A percentile compares a stretch with the other conserved stretches of the same genome.
These are phyloP conservation scores for Brenthis hecate DNA, from an alignment of 2,888 invertebrate genomes.

Conservation along the genomic window DNA sequence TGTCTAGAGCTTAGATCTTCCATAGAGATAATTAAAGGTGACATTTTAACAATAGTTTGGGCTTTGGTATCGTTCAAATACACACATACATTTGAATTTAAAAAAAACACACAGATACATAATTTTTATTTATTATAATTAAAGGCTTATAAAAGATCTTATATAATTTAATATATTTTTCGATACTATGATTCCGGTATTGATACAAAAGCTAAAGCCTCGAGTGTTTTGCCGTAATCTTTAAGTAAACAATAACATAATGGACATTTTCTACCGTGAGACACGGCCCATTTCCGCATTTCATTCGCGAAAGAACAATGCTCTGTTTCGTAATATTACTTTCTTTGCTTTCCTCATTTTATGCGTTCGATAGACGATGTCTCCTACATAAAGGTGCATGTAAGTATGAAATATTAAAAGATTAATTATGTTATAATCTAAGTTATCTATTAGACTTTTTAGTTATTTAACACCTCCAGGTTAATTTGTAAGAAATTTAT, in stretches of 20 bases:
- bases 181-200: neutral
- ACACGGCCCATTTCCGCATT: conserved; percentile 40
- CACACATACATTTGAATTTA: no score
- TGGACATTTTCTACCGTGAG: conserved; percentile 45
- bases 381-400: conserved; percentile 50
- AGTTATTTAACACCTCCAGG: no score
- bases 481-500: no score
- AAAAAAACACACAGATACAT: no score
- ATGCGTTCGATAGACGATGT: conserved; percentile 51
- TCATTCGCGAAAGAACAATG: conserved; percentile 50
- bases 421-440: neutral
- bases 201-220: neutral
- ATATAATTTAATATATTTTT: no score
- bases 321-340: conserved; percentile 44
- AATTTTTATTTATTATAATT: no score
- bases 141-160: no score
- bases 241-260: conserved; percentile 21
- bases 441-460: no score
- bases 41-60: no score
- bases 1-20: no score
- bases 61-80: no score
- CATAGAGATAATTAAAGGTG: no score
- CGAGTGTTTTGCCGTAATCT: conserved; percentile 13
- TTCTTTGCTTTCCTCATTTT: conserved; percentile 42
- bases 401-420: conserved; percentile 45